Evolutionary conservation across 2,113 vertebrate genomes (phyloP), one percentile per base, ranked within the genome.

Genomic region (Chaetodon trifascialis): DNA sequence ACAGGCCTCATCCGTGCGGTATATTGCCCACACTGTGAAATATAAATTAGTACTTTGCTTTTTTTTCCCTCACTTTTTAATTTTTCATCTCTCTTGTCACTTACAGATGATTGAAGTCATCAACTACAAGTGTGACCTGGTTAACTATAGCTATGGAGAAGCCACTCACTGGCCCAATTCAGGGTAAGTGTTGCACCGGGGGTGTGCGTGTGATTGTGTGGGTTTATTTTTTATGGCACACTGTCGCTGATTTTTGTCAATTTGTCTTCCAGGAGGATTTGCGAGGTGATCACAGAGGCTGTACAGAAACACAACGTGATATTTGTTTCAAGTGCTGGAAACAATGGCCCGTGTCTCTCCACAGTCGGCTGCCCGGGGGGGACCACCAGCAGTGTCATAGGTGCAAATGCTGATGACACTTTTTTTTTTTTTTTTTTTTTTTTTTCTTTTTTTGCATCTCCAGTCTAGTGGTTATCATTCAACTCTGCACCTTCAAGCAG

Each of bases 101-200:
- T 89, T 80, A 86, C 93, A 99, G 98, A 98, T 99, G 97, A 99
- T 99, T 93, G 98, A 99, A 95, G 96, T 97, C 75, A 97, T 99
- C 93, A 99, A 97, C 92, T 97, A 99, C 90, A 99, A 99, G 72
- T 99, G 98, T 94, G 98, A 99, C 91, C 96, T 99, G 84, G 96
- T 99, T 81, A 99, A 99, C 94, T 99, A 99, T 80, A 99, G 98
- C 87, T 99, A 99, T 44, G 98, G 98, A 54, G 98, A 99, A 92
- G 98, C 98, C 56, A 99, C 98, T n/a, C 98, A 99, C 76, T 99
- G 98, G 98, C 98, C 98, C 66, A 99, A 99, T 95, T 97, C 97
- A 71, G 98, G 98, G 98, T 99, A 79, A 96, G 97, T 84, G 2
- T 42, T 19, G 6, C 19, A 40, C 10, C 8, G 19, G 2, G 2